Evolutionary conservation across 2,113 vertebrate genomes (phyloP).

Genomic region (Jaculus jaculus): DNA sequence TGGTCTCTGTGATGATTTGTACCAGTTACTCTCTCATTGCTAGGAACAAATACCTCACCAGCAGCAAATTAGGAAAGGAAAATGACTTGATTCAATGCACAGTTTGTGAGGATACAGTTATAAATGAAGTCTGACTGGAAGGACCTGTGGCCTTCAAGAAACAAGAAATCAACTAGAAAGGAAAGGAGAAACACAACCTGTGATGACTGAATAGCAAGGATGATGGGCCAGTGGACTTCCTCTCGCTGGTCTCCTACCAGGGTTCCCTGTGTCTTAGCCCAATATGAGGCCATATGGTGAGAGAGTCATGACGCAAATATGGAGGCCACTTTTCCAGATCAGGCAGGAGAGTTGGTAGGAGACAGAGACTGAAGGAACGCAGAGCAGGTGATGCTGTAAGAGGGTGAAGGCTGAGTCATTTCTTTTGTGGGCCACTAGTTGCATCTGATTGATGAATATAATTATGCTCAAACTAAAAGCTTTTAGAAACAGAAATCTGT

Average conservation of each 20-base stretch:
- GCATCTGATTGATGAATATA: background rate
- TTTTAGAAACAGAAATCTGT: background rate
- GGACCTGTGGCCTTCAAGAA: background rate
- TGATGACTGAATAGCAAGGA: background rate
- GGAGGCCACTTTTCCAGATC: too few relatives aligned
- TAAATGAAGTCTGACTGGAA: background rate
- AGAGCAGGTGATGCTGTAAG: background rate
- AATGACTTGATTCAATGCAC: too few relatives aligned
- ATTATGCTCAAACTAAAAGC: background rate
- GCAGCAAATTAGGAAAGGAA: too few relatives aligned
- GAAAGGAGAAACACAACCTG: background rate
- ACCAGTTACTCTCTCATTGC: too few relatives aligned
- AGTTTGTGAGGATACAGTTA: too few relatives aligned
- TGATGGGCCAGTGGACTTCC: background rate
- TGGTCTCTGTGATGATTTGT: background rate
- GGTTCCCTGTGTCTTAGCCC: fast-evolving
- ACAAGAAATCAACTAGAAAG: background rate
- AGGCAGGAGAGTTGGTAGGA: background rate
- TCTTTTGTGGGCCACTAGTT: background rate
- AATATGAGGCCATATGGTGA: background rate
- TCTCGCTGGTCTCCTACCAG: background rate
- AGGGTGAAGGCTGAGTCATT: background rate
- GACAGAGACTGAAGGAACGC: background rate
- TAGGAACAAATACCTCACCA: too few relatives aligned
- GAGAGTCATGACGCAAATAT: background rate